These are phyloP conservation scores for Strigamia crassipes DNA, from an alignment of 2,888 invertebrate species.

Conservation along the genomic window DNA sequence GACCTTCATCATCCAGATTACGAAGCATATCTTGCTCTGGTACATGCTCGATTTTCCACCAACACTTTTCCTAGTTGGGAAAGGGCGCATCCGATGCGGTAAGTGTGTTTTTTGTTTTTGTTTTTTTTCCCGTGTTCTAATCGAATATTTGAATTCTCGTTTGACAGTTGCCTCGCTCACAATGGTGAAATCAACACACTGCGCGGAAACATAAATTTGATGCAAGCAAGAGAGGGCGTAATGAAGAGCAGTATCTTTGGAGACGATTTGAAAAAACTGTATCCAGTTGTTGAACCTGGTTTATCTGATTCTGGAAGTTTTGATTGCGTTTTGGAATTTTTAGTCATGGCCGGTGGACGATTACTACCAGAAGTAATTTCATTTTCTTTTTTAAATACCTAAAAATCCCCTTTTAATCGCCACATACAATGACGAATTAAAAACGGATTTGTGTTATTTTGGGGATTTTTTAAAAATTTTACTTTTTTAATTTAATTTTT, in stretches of 20 bases:
- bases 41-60: slow-evolving; percentile 98
- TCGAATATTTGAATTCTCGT: background rate
- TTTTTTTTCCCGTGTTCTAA: slow-evolving; percentile 41
- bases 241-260: slow-evolving; percentile 88
- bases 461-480: background rate
- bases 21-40: slow-evolving; percentile 92
- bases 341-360: slow-evolving; percentile 89
- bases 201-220: slow-evolving; percentile 95
- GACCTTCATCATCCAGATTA: slow-evolving; percentile 69
- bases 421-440: too few species aligned
- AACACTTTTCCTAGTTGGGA: slow-evolving; percentile 99
- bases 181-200: slow-evolving; percentile 99
- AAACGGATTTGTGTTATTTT: too few species aligned
- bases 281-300: slow-evolving; percentile 96
- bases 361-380: slow-evolving; percentile 77
- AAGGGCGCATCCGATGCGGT: slow-evolving; percentile 95
- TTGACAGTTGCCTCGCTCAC: slow-evolving; percentile 82
- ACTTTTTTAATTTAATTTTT: background rate
- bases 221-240: slow-evolving; percentile 98
- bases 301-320: slow-evolving; percentile 97
- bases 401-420: too few species aligned
- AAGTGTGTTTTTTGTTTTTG: slow-evolving; percentile 53
- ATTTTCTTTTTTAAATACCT: too few species aligned
- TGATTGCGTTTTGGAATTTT: slow-evolving; percentile 97
- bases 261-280: slow-evolving; percentile 81